Evolutionary conservation across 2,113 vertebrate genomes (phyloP).

Genomic region (Gobius niger): DNA sequence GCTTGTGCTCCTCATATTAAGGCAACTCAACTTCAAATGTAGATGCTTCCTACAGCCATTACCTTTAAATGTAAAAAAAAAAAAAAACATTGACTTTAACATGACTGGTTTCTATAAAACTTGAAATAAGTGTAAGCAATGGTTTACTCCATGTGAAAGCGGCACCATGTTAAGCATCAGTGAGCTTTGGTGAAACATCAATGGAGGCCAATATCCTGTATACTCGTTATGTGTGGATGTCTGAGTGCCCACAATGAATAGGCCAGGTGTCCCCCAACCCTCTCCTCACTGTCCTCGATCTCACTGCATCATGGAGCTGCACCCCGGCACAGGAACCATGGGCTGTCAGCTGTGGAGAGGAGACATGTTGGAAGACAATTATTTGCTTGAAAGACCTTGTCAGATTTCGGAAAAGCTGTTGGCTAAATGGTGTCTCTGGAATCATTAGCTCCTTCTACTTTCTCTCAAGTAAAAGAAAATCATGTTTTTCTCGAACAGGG

Average conservation of each 20-base stretch:
- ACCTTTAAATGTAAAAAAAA: background rate
- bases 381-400: background rate
- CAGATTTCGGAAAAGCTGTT: background rate
- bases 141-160: background rate
- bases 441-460: no score
- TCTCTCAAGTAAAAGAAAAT: no score
- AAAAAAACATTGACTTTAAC: background rate
- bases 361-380: constrained; percentile 44
- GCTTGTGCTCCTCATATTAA: no score
- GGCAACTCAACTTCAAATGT: no score
- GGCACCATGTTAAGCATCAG: constrained; percentile 33
- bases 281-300: constrained; percentile 36
- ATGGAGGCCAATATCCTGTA: constrained; percentile 68
- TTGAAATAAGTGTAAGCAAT: background rate
- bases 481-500: no score
- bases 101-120: no score
- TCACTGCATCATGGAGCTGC: constrained; percentile 51
- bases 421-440: background rate
- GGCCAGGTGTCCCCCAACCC: constrained; percentile 56
- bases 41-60: no score
- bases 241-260: constrained; percentile 69
- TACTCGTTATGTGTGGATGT: constrained; percentile 60
- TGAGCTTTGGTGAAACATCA: constrained; percentile 55
- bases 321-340: constrained; percentile 59
- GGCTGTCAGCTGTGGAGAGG: constrained; percentile 55